Conservation (phyloP, 1,140 invertebrate species). For the Dreissena rostriformis region DNA sequence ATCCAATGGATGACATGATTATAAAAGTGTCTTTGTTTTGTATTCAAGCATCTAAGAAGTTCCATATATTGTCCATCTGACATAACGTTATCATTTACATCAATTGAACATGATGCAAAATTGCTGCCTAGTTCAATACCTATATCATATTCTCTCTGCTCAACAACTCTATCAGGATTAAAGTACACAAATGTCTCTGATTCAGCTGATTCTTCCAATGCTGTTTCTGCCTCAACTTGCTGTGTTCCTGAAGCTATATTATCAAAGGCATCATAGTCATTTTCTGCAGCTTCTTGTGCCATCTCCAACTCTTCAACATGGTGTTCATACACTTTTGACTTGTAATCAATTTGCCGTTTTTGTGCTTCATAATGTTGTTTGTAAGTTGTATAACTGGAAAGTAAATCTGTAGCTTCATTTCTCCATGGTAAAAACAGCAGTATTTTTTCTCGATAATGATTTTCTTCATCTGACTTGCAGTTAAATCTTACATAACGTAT, state of each 20-base stretch:
- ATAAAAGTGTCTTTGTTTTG: constrained; percentile 4
- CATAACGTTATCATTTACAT: not conserved
- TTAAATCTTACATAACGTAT: constrained; percentile 52
- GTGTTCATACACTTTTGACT: constrained; percentile 23
- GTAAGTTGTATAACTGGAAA: constrained; percentile 16
- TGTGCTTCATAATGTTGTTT: constrained; percentile 23
- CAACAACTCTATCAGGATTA: constrained; percentile 19
- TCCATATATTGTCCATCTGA: constrained; percentile 9
- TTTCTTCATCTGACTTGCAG: constrained; percentile 50
- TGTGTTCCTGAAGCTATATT: constrained; percentile 38
- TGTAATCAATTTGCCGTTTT: not conserved
- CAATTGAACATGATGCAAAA: not conserved
- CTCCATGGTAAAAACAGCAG: constrained; percentile 57
- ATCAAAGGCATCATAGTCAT: constrained; percentile 1
- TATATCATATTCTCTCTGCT: constrained; percentile 45
- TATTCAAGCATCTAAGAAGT: constrained; percentile 1
- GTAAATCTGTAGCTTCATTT: constrained; percentile 49
- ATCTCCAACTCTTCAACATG: constrained; percentile 8
- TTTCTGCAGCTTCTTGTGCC: constrained; percentile 30
- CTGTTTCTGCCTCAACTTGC: constrained; percentile 13
- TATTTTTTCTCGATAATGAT: constrained; percentile 18
- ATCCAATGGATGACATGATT: constrained; percentile 1
- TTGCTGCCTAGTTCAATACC: constrained; percentile 30
- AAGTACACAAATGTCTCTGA: constrained; percentile 30
- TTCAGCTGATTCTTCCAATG: constrained; percentile 19